These are phyloP conservation scores for Serrognathus titanus DNA, from an alignment of 2,888 invertebrate species.

Conservation along the genomic window DNA sequence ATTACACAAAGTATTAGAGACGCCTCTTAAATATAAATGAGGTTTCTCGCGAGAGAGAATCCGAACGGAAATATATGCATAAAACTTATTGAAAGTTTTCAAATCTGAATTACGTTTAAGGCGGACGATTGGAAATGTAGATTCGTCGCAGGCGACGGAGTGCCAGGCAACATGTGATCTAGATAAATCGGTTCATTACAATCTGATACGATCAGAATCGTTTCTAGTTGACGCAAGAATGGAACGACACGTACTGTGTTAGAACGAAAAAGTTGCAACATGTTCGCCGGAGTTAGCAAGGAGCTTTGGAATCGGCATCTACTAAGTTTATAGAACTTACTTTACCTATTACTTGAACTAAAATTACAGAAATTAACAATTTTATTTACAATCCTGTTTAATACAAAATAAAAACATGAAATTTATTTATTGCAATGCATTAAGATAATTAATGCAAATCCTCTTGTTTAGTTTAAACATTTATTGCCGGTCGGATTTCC, in stretches of 20 bases:
- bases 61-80: conserved; percentile 20
- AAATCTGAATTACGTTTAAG: conserved; percentile 32
- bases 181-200: conserved; percentile 38
- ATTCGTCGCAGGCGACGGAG: conserved; percentile 24
- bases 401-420: too few species aligned
- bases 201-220: conserved; percentile 29
- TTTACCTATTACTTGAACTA: too few species aligned
- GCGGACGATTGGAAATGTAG: conserved; percentile 31
- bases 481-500: too few species aligned
- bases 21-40: conserved; percentile 27
- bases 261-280: conserved; percentile 15
- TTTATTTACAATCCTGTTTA: too few species aligned
- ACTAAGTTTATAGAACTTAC: too few species aligned
- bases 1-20: conserved; percentile 12
- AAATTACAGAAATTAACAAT: too few species aligned
- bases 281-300: background rate
- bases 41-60: conserved; percentile 19
- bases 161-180: conserved; percentile 32
- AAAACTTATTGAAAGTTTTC: conserved; percentile 34
- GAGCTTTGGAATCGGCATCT: too few species aligned
- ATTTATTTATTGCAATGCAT: too few species aligned
- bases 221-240: conserved; percentile 24
- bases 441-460: too few species aligned
- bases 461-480: too few species aligned
- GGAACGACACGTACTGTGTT: conserved; percentile 15